phyloP scores from a whole-genome alignment of 1,140 invertebrate genomes.

The Manduca sexta region DNA sequence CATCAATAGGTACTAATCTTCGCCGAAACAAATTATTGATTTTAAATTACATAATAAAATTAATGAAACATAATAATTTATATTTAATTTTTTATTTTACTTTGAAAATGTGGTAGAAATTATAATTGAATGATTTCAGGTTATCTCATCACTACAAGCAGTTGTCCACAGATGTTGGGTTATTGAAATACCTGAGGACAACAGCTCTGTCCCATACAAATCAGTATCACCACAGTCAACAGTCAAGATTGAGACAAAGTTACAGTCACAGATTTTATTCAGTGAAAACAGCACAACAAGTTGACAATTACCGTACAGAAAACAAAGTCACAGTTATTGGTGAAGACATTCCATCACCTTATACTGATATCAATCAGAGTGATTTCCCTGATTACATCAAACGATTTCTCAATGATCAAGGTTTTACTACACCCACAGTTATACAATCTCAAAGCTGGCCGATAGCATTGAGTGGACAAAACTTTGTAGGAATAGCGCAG shows the following conservation, averaged over 20 bases:
- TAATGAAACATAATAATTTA: too few species aligned
- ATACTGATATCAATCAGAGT: constrained; percentile 77
- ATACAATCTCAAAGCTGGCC: constrained; percentile 94
- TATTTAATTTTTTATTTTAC: constrained; percentile 6
- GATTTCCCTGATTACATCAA: constrained; percentile 86
- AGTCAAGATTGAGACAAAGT: neutral
- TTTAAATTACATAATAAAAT: too few species aligned
- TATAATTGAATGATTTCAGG: constrained; percentile 16
- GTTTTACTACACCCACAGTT: constrained; percentile 87
- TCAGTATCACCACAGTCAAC: neutral
- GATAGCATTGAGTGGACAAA: constrained; percentile 90
- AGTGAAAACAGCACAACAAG: constrained; percentile 34
- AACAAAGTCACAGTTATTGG: constrained; percentile 60
- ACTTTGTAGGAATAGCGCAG: constrained; percentile 96
- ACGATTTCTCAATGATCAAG: constrained; percentile 80
- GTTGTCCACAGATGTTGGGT: constrained; percentile 1
- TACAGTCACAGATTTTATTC: constrained; percentile 38
- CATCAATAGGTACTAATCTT: too few species aligned
- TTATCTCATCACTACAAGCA: constrained; percentile 19
- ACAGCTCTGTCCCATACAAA: neutral
- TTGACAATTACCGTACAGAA: constrained; percentile 47
- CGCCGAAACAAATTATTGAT: too few species aligned
- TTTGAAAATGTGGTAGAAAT: neutral
- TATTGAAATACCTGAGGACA: neutral
- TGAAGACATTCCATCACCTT: constrained; percentile 51